Evolutionary conservation across 1,140 invertebrate genomes (phyloP).

Genomic region (Aphis craccivora): DNA sequence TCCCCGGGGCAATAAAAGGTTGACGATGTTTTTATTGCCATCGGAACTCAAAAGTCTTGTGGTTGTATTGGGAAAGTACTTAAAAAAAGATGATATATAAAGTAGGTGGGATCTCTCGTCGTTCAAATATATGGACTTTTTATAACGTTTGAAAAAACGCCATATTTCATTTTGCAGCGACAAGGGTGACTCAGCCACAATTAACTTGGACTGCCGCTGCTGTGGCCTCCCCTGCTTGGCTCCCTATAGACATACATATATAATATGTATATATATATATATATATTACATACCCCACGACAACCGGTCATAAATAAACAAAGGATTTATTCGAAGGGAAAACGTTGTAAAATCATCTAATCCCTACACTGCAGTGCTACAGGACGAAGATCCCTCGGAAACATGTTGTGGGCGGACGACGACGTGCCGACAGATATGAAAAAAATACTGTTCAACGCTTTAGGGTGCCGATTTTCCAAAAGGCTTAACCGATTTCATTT

Average conservation of each 20-base stretch:
- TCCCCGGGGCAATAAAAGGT: slow-evolving; percentile 52
- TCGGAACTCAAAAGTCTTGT: slow-evolving; percentile 55
- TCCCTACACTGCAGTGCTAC: slow-evolving; percentile 23
- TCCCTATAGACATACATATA: slow-evolving; percentile 27
- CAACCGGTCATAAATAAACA: slow-evolving; percentile 57
- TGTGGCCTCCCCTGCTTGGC: not conserved
- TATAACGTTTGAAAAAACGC: slow-evolving; percentile 49
- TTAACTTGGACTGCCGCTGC: slow-evolving; percentile 35
- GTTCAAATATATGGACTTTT: slow-evolving; percentile 44
- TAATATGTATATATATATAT: not conserved
- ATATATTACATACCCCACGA: slow-evolving; percentile 20
- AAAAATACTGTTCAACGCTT: slow-evolving; percentile 1
- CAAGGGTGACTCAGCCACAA: slow-evolving; percentile 54
- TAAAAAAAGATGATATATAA: slow-evolving; percentile 53
- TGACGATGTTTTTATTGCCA: slow-evolving; percentile 57
- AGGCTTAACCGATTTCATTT: slow-evolving; percentile 40
- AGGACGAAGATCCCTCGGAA: slow-evolving; percentile 5
- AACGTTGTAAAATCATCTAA: slow-evolving; percentile 56
- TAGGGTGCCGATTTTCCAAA: slow-evolving; percentile 46
- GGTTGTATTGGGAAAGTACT: slow-evolving; percentile 49
- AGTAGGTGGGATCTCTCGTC: slow-evolving; percentile 38
- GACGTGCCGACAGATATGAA: slow-evolving; percentile 41
- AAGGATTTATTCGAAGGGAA: slow-evolving; percentile 51
- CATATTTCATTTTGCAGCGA: slow-evolving; percentile 52
- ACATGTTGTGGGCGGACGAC: not conserved